Conservation (phyloP, 2,888 invertebrate genomes). For the Hymenopus coronatus region DNA sequence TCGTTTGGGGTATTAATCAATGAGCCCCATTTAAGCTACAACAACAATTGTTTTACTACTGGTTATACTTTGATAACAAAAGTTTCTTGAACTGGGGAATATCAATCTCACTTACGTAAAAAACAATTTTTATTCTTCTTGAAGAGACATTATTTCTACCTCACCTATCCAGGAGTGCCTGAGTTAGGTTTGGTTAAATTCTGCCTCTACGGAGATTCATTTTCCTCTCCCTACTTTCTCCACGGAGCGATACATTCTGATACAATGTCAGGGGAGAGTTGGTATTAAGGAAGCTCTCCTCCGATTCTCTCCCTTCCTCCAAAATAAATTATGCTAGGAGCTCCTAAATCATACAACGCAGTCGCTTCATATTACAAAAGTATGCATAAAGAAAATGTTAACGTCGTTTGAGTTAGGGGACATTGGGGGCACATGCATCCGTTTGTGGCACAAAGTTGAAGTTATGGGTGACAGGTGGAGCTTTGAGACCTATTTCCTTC, state of each 20-base stretch:
- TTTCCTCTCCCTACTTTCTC: not conserved
- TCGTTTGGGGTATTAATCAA: too few relatives aligned
- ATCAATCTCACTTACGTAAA: not conserved
- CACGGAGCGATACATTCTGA: not conserved
- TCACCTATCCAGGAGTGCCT: too few relatives aligned
- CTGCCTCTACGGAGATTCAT: not conserved
- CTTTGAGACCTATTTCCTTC: not conserved
- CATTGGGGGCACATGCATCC: not conserved
- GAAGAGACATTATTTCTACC: not conserved
- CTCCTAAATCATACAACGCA: not conserved
- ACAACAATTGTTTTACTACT: too few relatives aligned
- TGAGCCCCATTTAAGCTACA: too few relatives aligned
- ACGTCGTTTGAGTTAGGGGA: not conserved
- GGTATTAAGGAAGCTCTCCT: not conserved
- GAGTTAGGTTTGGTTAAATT: not conserved
- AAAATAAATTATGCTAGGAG: not conserved
- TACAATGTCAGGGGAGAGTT: not conserved
- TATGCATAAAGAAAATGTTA: not conserved
- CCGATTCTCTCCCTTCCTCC: not conserved
- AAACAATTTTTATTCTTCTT: not conserved
- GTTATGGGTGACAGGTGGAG: constrained; percentile 2
- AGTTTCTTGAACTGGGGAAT: too few relatives aligned
- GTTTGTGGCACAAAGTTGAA: not conserved
- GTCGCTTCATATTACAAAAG: not conserved
- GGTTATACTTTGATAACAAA: too few relatives aligned